A percentile compares a stretch with the other conserved stretches of the same genome.
phyloP scores from a whole-genome alignment of 2,113 vertebrate genomes.

The Podarcis cretensis region DNA sequence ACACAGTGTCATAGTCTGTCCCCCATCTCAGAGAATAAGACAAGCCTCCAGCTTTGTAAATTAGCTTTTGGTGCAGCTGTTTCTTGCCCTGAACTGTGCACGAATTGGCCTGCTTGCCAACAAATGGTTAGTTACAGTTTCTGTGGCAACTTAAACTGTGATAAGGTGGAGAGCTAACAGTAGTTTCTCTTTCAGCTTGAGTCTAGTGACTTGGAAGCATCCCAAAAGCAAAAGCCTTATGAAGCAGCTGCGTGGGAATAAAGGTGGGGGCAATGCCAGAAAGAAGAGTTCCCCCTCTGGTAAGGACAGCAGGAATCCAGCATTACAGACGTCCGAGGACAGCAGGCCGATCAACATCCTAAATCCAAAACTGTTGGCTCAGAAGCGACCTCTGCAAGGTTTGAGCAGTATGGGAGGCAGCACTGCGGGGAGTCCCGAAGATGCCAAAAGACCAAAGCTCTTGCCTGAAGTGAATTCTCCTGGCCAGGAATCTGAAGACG shows the following conservation, averaged over 20 bases:
- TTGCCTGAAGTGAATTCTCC: not conserved
- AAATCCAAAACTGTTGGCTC: not conserved
- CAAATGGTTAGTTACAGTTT: not conserved
- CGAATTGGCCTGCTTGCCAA: not conserved
- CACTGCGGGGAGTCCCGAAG: not conserved
- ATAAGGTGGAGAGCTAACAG: not conserved
- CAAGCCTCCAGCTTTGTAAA: not conserved
- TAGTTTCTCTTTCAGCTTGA: constrained; percentile 9
- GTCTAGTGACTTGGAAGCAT: not conserved
- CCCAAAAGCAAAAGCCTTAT: constrained; percentile 3
- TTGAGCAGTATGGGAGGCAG: not conserved
- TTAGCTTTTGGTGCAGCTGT: not conserved
- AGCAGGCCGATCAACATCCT: not conserved
- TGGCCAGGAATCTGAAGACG: constrained; percentile 7
- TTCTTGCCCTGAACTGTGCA: not conserved
- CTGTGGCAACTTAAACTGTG: not conserved
- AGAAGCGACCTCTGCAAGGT: not conserved
- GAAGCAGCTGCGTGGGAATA: not conserved
- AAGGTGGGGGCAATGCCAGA: not conserved
- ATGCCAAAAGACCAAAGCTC: constrained; percentile 17
- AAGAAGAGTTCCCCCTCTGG: constrained; percentile 1
- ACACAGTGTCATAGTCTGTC: not conserved
- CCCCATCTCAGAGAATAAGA: not conserved
- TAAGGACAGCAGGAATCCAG: not conserved
- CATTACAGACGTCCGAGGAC: not conserved